Evolutionary conservation across 2,797 vertebrate species (phyloP).

Genomic region (Gouania willdenowi): DNA sequence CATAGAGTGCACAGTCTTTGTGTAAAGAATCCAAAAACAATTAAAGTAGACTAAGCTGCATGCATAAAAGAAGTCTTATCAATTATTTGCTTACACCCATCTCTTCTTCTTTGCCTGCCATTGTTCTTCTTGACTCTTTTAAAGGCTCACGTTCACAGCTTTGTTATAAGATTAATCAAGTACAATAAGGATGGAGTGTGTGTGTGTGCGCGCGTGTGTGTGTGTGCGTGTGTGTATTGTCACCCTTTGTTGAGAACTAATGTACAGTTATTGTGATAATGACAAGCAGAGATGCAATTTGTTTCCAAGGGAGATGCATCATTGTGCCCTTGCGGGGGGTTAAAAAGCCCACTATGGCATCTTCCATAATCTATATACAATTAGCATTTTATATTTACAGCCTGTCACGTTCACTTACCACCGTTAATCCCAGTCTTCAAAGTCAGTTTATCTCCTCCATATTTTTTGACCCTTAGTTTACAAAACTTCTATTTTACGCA

Average conservation of each 20-base stretch:
- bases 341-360: slow-evolving; percentile 35
- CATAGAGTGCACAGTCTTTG: neutral
- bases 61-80: slow-evolving; percentile 51
- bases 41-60: slow-evolving; percentile 27
- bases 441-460: slow-evolving; percentile 1
- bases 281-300: slow-evolving; percentile 56
- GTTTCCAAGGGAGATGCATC: slow-evolving; percentile 29
- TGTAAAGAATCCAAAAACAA: slow-evolving; percentile 48
- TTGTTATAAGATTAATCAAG: slow-evolving; percentile 62
- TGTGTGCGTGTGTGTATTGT: neutral
- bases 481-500: too few species aligned
- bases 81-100: slow-evolving; percentile 44
- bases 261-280: slow-evolving; percentile 59
- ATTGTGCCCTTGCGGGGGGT: slow-evolving; percentile 27
- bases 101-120: slow-evolving; percentile 34
- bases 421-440: slow-evolving; percentile 7
- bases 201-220: slow-evolving; percentile 2
- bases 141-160: slow-evolving; percentile 52
- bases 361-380: slow-evolving; percentile 28
- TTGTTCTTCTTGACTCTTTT: slow-evolving; percentile 40
- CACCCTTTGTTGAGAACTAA: slow-evolving; percentile 52
- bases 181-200: slow-evolving; percentile 35
- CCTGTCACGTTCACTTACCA: slow-evolving; percentile 9
- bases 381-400: slow-evolving; percentile 15
- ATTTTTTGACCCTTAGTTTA: too few species aligned